Conservation (phyloP, 2,113 vertebrate species). For the Dunckerocampus dactyliophorus region DNA sequence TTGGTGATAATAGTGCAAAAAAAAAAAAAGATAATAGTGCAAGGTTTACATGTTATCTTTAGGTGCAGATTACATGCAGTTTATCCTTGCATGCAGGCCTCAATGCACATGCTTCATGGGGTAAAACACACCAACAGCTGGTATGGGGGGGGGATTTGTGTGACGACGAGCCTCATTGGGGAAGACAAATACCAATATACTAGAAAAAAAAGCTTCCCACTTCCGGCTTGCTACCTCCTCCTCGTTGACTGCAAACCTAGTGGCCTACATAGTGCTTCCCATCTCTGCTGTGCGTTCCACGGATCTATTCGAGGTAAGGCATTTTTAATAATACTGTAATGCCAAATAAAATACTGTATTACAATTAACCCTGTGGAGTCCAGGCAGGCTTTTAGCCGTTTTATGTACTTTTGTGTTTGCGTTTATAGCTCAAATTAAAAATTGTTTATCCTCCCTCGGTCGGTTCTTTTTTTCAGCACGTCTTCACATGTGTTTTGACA, state of each 20-base stretch:
- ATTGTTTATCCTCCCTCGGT: too few species aligned
- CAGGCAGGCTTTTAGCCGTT: too few species aligned
- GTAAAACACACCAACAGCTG: slow-evolving; percentile 52
- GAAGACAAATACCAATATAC: slow-evolving; percentile 22
- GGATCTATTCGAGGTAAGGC: too few species aligned
- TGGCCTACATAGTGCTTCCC: slow-evolving; percentile 46
- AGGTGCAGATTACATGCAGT: slow-evolving; percentile 16
- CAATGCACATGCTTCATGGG: slow-evolving; percentile 26
- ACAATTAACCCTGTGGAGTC: too few species aligned
- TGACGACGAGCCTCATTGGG: slow-evolving; percentile 44
- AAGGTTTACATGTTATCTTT: background rate
- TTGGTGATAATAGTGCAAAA: too few species aligned
- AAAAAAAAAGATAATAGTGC: too few species aligned
- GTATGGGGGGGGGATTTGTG: slow-evolving; percentile 46
- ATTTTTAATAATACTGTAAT: too few species aligned
- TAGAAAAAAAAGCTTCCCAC: slow-evolving; percentile 20
- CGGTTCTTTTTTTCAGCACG: too few species aligned
- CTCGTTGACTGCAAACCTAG: slow-evolving; percentile 28
- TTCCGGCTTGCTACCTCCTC: slow-evolving; percentile 21
- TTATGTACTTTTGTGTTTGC: too few species aligned
- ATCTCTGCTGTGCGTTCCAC: background rate
- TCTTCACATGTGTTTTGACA: too few species aligned
- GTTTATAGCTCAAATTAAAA: too few species aligned
- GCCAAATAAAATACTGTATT: too few species aligned
- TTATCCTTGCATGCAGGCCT: slow-evolving; percentile 16